Percentiles rank a stretch among this genome's conserved stretches.
Evolutionary conservation across 1,140 invertebrate genomes (phyloP).

Genomic region (Halictus rubicundus): DNA sequence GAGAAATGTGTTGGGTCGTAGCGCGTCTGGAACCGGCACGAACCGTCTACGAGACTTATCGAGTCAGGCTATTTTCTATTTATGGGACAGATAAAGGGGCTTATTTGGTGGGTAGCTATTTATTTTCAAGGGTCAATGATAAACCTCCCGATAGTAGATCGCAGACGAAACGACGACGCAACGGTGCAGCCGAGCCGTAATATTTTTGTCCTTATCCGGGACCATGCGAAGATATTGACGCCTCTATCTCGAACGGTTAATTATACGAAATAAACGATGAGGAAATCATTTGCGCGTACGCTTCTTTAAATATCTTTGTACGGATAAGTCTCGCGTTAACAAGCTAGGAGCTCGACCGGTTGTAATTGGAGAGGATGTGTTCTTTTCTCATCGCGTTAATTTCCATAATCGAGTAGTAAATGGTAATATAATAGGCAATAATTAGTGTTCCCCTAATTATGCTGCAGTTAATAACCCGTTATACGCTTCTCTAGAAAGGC

Average conservation of each 20-base stretch:
- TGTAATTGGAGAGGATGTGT: too few relatives aligned
- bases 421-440: too few relatives aligned
- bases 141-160: conserved; percentile 21
- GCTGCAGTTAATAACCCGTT: too few relatives aligned
- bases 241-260: not conserved
- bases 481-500: not conserved
- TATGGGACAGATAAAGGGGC: conserved; percentile 58
- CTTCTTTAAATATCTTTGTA: too few relatives aligned
- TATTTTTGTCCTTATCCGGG: conserved; percentile 7
- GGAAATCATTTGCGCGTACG: too few relatives aligned
- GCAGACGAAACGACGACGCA: not conserved
- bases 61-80: conserved; percentile 50
- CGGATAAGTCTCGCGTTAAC: too few relatives aligned
- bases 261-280: not conserved
- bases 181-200: not conserved
- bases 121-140: conserved; percentile 60
- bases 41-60: conserved; percentile 33
- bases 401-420: too few relatives aligned
- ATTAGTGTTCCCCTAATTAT: too few relatives aligned
- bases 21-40: not conserved
- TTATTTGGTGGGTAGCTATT: conserved; percentile 57
- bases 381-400: too few relatives aligned
- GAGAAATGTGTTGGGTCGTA: conserved; percentile 7
- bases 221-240: not conserved
- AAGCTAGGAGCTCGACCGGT: too few relatives aligned